Conservation (phyloP, 2,113 vertebrate species). For the Chaetops frenatus region DNA sequence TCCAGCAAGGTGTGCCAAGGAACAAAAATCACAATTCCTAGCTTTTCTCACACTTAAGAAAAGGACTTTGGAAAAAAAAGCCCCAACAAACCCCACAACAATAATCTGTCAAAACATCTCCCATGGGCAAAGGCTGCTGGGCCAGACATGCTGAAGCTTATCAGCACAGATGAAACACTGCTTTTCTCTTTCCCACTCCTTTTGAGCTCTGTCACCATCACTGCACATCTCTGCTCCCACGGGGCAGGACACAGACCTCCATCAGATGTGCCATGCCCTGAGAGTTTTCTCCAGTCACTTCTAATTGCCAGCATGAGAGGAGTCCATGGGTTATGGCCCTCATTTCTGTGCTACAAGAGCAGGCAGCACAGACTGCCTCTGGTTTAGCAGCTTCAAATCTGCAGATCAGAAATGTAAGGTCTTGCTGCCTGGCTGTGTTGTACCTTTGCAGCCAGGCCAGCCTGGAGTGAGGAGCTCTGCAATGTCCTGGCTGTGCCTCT, state of each 20-base stretch:
- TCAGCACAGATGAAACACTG: background rate
- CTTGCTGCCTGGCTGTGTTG: fast-evolving
- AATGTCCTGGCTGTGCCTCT: background rate
- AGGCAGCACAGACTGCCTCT: background rate
- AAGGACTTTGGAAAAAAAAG: background rate
- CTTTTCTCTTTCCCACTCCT: background rate
- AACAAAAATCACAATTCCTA: background rate
- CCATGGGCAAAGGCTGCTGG: background rate
- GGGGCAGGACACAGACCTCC: background rate
- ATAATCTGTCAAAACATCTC: background rate
- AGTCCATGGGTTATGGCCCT: background rate
- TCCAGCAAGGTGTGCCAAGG: background rate
- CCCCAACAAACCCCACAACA: background rate
- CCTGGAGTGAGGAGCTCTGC: background rate
- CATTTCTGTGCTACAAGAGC: background rate
- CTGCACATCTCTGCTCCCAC: background rate
- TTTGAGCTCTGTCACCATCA: background rate
- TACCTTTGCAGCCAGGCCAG: background rate
- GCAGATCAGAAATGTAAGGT: background rate
- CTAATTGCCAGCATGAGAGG: background rate
- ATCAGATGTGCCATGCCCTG: background rate
- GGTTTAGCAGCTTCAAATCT: background rate
- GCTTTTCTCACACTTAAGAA: background rate
- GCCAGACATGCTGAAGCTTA: background rate
- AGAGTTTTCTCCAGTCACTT: background rate